These are phyloP conservation scores for Spatula versicolor DNA, from an alignment of 2,797 vertebrate genomes.

Conservation along the genomic window DNA sequence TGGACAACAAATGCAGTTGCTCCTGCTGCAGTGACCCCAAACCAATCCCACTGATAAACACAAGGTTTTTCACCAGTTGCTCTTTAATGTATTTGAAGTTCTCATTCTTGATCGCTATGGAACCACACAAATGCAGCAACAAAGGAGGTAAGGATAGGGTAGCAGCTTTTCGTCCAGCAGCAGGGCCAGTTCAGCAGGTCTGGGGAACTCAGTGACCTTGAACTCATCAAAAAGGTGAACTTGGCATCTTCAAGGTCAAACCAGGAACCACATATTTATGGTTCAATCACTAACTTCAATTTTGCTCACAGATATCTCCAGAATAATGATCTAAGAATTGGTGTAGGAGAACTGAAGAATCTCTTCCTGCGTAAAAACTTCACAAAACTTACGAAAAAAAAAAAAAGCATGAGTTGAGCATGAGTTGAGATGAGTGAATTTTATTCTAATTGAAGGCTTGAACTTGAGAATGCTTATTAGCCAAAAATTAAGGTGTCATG, in stretches of 20 bases:
- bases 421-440: neutral
- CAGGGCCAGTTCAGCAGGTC: neutral
- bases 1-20: neutral
- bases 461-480: neutral
- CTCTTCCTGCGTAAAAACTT: neutral
- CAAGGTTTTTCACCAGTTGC: neutral
- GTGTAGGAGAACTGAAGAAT: neutral
- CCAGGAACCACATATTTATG: rapidly evolving
- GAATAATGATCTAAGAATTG: neutral
- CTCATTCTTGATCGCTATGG: neutral
- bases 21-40: neutral
- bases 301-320: neutral
- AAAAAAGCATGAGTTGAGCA: too few species aligned
- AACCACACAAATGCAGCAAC: neutral
- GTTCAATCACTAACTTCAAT: rapidly evolving
- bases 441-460: neutral
- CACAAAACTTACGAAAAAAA: rapidly evolving
- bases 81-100: neutral
- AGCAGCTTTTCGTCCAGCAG: neutral
- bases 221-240: neutral
- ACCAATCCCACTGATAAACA: neutral
- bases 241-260: neutral
- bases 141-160: neutral
- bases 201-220: neutral
- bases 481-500: neutral